These are phyloP conservation scores for Serilophus lunatus DNA, from an alignment of 2,113 vertebrate species.

Conservation along the genomic window DNA sequence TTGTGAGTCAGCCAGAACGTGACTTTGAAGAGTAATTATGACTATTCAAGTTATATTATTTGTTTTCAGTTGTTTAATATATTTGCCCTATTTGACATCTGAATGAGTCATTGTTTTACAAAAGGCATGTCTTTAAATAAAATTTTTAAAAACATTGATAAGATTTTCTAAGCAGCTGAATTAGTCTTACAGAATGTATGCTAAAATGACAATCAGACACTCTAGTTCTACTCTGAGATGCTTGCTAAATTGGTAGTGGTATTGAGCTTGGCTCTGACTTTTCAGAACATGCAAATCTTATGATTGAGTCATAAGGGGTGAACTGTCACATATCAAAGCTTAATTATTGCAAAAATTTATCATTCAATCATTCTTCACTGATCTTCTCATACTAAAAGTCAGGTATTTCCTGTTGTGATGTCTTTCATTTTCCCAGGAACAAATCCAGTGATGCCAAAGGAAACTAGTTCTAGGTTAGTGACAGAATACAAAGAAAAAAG, in stretches of 20 bases:
- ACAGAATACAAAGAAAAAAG: constrained; percentile 24
- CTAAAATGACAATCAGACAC: not conserved
- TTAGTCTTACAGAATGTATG: not conserved
- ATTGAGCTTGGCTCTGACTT: constrained; percentile 26
- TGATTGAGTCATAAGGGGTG: not conserved
- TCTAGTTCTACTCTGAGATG: not conserved
- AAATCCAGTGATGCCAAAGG: not conserved
- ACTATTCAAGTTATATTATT: not conserved
- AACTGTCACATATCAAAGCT: constrained; percentile 3
- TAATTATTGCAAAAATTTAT: constrained; percentile 22
- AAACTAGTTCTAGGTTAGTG: constrained; percentile 7
- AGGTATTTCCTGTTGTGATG: not conserved
- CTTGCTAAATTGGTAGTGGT: not conserved
- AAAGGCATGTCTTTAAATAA: not conserved
- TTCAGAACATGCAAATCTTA: not conserved
- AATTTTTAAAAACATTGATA: not conserved
- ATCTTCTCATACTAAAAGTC: not conserved
- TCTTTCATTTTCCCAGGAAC: constrained; percentile 31
- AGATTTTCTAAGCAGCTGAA: not conserved
- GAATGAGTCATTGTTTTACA: not conserved
- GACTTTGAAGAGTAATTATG: not conserved
- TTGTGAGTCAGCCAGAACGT: not conserved
- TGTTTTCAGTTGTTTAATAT: not conserved
- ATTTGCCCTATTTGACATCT: not conserved
- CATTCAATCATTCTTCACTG: constrained; percentile 21